These are phyloP conservation scores for Tauraco erythrolophus DNA, from an alignment of 2,113 vertebrate species.

Conservation along the genomic window DNA sequence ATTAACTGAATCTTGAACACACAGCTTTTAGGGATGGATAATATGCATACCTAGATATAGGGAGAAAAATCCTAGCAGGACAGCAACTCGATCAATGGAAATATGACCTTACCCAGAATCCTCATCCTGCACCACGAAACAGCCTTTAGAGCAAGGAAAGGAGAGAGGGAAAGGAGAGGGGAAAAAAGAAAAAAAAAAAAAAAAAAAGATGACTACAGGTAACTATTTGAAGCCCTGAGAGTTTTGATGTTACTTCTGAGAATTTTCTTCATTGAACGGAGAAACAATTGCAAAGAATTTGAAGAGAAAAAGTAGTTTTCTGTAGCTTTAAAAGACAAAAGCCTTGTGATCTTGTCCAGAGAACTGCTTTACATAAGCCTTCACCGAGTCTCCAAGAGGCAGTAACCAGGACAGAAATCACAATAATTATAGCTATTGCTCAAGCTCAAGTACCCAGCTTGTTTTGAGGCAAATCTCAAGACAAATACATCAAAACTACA, in stretches of 20 bases:
- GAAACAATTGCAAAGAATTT: not conserved
- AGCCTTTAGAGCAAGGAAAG: not conserved
- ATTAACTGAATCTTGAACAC: conserved; percentile 10
- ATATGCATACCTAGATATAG: not conserved
- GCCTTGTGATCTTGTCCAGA: not conserved
- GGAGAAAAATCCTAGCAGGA: not conserved
- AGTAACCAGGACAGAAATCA: not conserved
- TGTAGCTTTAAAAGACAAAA: not conserved
- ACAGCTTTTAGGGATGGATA: not conserved
- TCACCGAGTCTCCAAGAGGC: not conserved
- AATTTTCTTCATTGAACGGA: not conserved
- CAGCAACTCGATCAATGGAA: not conserved
- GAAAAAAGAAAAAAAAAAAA: too few relatives aligned
- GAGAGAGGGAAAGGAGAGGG: not conserved
- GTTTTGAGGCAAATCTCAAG: not conserved
- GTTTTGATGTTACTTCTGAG: not conserved
- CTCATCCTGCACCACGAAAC: not conserved
- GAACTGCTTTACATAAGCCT: not conserved
- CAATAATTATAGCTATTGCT: not conserved
- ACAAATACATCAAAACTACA: not conserved
- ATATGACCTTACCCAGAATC: not conserved
- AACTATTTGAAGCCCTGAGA: not conserved
- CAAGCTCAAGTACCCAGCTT: not conserved
- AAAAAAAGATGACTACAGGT: not conserved
- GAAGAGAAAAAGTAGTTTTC: not conserved